Evolutionary conservation across 2,113 vertebrate genomes (phyloP), one percentile per base, ranked within the genome.

Genomic region (Scalopus aquaticus): DNA sequence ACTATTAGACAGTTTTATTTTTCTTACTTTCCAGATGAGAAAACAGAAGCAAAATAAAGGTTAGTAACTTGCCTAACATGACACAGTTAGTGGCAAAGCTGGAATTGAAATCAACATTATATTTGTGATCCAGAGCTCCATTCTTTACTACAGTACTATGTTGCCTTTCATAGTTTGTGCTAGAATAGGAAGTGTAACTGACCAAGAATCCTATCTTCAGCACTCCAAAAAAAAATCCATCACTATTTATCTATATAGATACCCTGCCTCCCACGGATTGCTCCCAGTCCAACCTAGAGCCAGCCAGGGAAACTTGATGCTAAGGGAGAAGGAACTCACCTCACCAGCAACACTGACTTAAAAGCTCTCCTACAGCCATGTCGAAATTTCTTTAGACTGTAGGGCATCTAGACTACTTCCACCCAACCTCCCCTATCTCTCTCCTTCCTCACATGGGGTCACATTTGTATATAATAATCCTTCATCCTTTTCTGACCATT

Each of bases 191-290:
- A 49, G 24, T 13, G 3, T 42, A 72, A 72, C 3, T 28, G 51
- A 84, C 15, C 16, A 30, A 72, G 17, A 19, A 12, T 1, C 2
- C 77, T 64, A 26, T 13, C 10, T 64, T 49, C 8, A 58, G 11
- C 1, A 4, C 20, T 78, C 32, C 46, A 24, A n/a, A 88, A 87
- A 54, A 30, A 17, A 20, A 22, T 22, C 56, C 15, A 37, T 9
- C 46, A 6, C 39, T 15, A 22, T 64, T 54, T 37, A 49, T 12
- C 8, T 49, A 17, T 10, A 1, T 19, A 39, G 64, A 78, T 56
- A 32, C 20, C 16, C 54, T 3, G 3, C 9, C 32, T 67, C 28
- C 1, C 19, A 9, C 0, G 2, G 2, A 60, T 5, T 73, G 46
- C 12, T n/a, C 54, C 49, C 30, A 79, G 39, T 11, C 32, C 37